phyloP scores from a whole-genome alignment of 2,888 invertebrate species.

The Xylota sylvarum region DNA sequence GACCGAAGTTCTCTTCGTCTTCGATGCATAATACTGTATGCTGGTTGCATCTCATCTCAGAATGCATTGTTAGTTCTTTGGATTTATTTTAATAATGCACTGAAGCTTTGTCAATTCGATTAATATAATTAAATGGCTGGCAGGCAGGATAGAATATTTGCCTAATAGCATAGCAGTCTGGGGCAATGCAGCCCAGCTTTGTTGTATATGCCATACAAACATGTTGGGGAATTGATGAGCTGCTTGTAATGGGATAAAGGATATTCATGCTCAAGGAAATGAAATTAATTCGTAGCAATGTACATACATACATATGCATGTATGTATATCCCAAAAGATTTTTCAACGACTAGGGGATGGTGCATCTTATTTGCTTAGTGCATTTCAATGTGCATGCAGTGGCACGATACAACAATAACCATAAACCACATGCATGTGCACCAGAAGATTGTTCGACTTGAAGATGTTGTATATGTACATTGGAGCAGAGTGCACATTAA shows the following conservation, averaged over 20 bases:
- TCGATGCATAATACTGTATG: background rate
- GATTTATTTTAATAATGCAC: conserved; percentile 75
- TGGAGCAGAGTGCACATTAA: no score
- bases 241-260: conserved; percentile 67
- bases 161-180: conserved; percentile 53
- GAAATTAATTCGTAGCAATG: conserved; percentile 69
- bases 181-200: conserved; percentile 8
- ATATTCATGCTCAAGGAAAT: conserved; percentile 67
- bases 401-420: conserved; percentile 59
- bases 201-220: conserved; percentile 19
- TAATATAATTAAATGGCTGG: conserved; percentile 76
- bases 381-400: conserved; percentile 62
- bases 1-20: conserved; percentile 1
- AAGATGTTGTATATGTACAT: no score
- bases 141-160: conserved; percentile 73
- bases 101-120: conserved; percentile 76
- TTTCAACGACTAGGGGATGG: conserved; percentile 28
- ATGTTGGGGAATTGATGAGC: conserved; percentile 63
- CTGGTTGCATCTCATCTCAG: conserved; percentile 6
- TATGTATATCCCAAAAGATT: conserved; percentile 52
- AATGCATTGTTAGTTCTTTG: conserved; percentile 65
- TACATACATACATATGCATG: background rate
- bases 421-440: conserved; percentile 51
- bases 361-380: conserved; percentile 67
- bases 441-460: no score